Evolutionary conservation across 2,888 invertebrate genomes (phyloP), one percentile per base, ranked within the genome.

Genomic region (Busseola fusca): DNA sequence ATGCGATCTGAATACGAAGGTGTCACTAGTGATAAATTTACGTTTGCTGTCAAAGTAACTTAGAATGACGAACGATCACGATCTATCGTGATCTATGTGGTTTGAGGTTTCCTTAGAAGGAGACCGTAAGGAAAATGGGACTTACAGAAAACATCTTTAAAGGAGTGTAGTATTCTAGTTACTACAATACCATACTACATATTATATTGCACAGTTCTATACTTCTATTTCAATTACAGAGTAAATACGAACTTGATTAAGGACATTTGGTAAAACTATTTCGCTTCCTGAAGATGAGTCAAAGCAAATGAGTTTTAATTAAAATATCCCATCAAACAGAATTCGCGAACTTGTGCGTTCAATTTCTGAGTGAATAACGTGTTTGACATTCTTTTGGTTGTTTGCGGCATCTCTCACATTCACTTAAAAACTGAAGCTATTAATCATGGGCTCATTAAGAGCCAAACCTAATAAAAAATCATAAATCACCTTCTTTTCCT

Each of bases 331-430:
- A 37, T 14, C 27, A 27, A 71, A n/a, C 27, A 3, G n/a, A 56
- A 62, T 72, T 27, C 27, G 6, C 56, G 3, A 57, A n/a, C 10
- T 9, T 69, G 14, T 21, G n/a, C 21, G 37, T 64, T 27, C 14
- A 71, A 27, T 45, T 63, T 72, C 45, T 14, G 37, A 72, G 16
- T 67, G 54, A 71, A n/a, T 72, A n/a, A 54, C 30, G 4, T 72
- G 30, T 45, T 30, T 30, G 14, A 30, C 21, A 48, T 63, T 62
- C 25, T 59, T 48, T 45, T 34, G 16, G 2, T 62, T 10, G n/a
- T 37, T 6, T 25, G n/a, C 1, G 25, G 50, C 7, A n/a, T 50
- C 1, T 50, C 25, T 34, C 40, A 59, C 16, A 21, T 52, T 14
- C 40, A 18, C 18, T 18, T 12, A 42, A 60, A 27, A 45, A 42